Percentiles rank a stretch among this genome's conserved stretches.
phyloP scores from a whole-genome alignment of 30 jellyfish, hydroid and myxozoan species.

The Catostylus mosaicus region DNA sequence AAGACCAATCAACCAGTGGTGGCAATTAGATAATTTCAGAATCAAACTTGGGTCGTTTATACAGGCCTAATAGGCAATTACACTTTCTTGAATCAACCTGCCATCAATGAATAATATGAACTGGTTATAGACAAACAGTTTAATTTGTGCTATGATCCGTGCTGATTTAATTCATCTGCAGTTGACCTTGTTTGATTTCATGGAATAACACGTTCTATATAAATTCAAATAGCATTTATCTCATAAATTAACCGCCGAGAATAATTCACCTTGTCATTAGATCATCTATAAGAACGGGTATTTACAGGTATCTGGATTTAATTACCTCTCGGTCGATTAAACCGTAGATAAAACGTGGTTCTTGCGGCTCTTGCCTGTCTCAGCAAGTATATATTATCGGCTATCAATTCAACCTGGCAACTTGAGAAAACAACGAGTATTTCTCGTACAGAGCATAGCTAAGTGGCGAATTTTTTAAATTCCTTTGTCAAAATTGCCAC shows the following conservation, averaged over 20 bases:
- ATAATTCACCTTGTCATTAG: conserved; percentile 3
- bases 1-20: too few relatives aligned
- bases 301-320: conserved; percentile 2
- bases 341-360: background rate
- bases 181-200: conserved; percentile 1
- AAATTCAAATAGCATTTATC: background rate
- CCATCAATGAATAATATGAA: background rate
- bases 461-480: too few relatives aligned
- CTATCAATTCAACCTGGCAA: too few relatives aligned
- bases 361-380: too few relatives aligned
- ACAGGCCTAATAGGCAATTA: background rate
- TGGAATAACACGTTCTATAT: background rate
- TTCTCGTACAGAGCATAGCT: too few relatives aligned
- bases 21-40: too few relatives aligned
- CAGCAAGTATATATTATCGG: too few relatives aligned
- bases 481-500: too few relatives aligned
- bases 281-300: conserved; percentile 3
- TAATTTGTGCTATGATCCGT: conserved; percentile 16
- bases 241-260: background rate
- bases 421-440: too few relatives aligned
- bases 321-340: background rate
- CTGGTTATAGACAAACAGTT: background rate
- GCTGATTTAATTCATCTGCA: conserved; percentile 4
- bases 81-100: background rate
- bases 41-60: background rate